Evolutionary conservation across 1,140 invertebrate species (phyloP), one percentile per base, ranked within the genome.

Genomic region (Artemia franciscana): DNA sequence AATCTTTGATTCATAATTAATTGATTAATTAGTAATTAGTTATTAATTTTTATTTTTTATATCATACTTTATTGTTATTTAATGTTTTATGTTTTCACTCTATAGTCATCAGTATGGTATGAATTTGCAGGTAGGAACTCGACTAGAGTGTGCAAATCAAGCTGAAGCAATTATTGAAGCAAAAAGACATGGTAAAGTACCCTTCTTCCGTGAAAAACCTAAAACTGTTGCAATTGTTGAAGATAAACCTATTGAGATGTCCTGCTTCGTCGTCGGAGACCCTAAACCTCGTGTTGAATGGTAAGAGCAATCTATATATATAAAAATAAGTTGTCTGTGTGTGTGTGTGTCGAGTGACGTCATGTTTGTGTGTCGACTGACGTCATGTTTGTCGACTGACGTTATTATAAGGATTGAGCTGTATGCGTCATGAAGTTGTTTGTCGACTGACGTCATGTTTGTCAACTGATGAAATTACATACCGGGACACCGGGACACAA

Each of bases 231-330:
- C 88, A 5, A 85, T 94, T 64, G 78, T 83, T 26, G 83, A 87
- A 61, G 86, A 84, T 15, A 82, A 86, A 67, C 78, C 81, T 9
- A 81, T 86, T 1, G 81, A 85, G 64, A 74, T 96, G 5, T 78
- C 80, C 7, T 95, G 90, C 73, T 82, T 84, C 59, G 87, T 88
- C 2, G 85, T 91, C 4, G 91, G 91, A 0, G 85, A 88, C 68
- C 92, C 92, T 0, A 82, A 84, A 68, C 91, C 93, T 0, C 74
- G 78, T 57, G 82, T 97, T n/a, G 88, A 93, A 66, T 99, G 94
- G 93, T 97, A 89, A 74, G 90, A 86, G 73, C 79, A 70, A 72
- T 74, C 71, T 18, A n/a, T n/a, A n/a, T n/a, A n/a, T n/a, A n/a
- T n/a, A n/a, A n/a, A n/a, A n/a, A n/a, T n/a, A n/a, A n/a, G n/a